Evolutionary conservation across 1,140 invertebrate genomes (phyloP).

Genomic region (Mya arenaria): DNA sequence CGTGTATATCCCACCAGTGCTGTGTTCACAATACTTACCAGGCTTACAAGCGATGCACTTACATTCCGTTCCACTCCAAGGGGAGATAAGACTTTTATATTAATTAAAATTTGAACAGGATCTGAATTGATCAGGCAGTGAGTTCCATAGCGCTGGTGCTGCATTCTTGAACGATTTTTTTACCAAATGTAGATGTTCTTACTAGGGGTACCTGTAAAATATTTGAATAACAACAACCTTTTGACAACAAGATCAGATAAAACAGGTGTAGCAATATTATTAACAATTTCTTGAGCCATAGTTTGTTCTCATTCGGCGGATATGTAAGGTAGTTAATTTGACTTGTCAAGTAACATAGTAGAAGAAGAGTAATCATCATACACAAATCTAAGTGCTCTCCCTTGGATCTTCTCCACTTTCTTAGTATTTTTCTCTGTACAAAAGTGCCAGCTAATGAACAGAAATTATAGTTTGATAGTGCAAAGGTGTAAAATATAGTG

Average conservation of each 20-base stretch:
- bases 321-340: background rate
- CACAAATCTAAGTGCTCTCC: constrained; percentile 18
- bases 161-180: constrained; percentile 1
- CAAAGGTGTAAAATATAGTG: constrained; percentile 46
- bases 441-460: constrained; percentile 16
- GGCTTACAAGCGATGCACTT: background rate
- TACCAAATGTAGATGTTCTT: background rate
- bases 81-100: background rate
- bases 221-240: background rate
- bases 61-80: background rate
- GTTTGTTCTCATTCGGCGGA: constrained; percentile 17
- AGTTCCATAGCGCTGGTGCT: background rate
- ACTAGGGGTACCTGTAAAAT: background rate
- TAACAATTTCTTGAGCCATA: constrained; percentile 16
- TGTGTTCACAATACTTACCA: background rate
- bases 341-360: background rate
- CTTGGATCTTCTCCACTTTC: constrained; percentile 29
- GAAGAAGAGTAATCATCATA: constrained; percentile 8
- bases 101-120: background rate
- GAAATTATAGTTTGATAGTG: constrained; percentile 45
- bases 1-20: background rate
- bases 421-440: background rate
- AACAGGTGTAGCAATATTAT: background rate
- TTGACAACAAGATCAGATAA: constrained; percentile 3
- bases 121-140: background rate